Evolutionary conservation across 2,888 invertebrate genomes (phyloP).

Genomic region (Pelosia muscerda): DNA sequence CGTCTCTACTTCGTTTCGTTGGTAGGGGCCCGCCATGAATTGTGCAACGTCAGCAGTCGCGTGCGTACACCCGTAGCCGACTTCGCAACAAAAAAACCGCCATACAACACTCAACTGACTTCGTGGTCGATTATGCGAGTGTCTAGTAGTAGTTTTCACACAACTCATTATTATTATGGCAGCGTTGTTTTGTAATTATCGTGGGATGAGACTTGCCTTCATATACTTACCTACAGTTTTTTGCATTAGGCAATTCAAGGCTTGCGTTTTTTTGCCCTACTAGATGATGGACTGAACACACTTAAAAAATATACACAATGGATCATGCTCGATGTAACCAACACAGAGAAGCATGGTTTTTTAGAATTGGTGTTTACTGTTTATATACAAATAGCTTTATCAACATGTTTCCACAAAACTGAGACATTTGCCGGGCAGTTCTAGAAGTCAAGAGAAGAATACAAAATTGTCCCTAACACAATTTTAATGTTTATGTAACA

Average conservation of each 20-base stretch:
- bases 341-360: not conserved
- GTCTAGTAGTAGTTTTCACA: conserved; percentile 48
- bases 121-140: conserved; percentile 50
- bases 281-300: conserved; percentile 47
- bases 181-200: conserved; percentile 51
- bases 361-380: not conserved
- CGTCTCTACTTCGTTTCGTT: conserved; percentile 68
- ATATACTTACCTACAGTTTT: conserved; percentile 44
- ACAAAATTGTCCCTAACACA: conserved; percentile 14
- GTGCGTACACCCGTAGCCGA: conserved; percentile 67
- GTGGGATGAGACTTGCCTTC: conserved; percentile 52
- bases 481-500: conserved; percentile 3
- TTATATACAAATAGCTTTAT: not conserved
- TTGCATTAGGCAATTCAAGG: conserved; percentile 49
- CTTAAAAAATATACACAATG: conserved; percentile 10
- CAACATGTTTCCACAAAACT: conserved; percentile 1
- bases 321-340: not conserved
- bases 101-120: conserved; percentile 51
- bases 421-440: conserved; percentile 17
- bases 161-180: conserved; percentile 44
- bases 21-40: conserved; percentile 70
- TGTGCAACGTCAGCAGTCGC: conserved; percentile 82
- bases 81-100: conserved; percentile 64
- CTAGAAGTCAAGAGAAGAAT: conserved; percentile 4
- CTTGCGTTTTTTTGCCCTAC: conserved; percentile 43